Evolutionary conservation across 2,797 vertebrate species (phyloP), one percentile per base, ranked within the genome.

Genomic region (Mastacembelus armatus): DNA sequence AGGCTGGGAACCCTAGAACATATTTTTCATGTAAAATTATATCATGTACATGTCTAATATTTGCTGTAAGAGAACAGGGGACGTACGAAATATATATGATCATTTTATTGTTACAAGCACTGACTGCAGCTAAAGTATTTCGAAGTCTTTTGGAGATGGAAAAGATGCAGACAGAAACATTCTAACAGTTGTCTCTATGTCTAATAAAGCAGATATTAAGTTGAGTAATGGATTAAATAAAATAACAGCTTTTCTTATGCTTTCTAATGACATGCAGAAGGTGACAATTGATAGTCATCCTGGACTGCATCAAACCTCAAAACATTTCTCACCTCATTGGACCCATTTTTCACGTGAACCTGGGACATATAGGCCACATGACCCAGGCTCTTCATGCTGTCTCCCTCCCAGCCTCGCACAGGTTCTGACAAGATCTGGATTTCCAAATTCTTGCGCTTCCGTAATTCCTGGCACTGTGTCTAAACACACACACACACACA

Each of bases 351-450:
- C 58, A 96, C 86, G 83, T 97, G 93, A 73, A 97, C 96, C 87
- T 97, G 97, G 38, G 96, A 98, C 95, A 96, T 98, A 85, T 96
- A 99, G 48, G 94, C 83, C 64, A 98, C 94, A 0, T 87, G 94
- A 52, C 98, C 98, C 87, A 99, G 90, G 2, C 95, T 94, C 90
- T 96, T 98, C 78, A 99, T 98, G 84, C 93, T 91, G 30, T 99
- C 98, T 51, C 98, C 98, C 86, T 99, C 98, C 98, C 97, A 99
- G 67, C 93, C 92, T 14, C 97, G 94, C 72, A 99, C 96, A 4
- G 96, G 93, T 75, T 99, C 98, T 0, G 96, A 98, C 79, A 99
- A 91, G 78, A 99, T 98, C 92, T 99, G 98, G 60, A 99, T 88
- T 77, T 99, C 98, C 26, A 99, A 92, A 60, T 97, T 96, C 67